phyloP scores from a whole-genome alignment of 2,113 vertebrate genomes.

The Mustela nigripes region DNA sequence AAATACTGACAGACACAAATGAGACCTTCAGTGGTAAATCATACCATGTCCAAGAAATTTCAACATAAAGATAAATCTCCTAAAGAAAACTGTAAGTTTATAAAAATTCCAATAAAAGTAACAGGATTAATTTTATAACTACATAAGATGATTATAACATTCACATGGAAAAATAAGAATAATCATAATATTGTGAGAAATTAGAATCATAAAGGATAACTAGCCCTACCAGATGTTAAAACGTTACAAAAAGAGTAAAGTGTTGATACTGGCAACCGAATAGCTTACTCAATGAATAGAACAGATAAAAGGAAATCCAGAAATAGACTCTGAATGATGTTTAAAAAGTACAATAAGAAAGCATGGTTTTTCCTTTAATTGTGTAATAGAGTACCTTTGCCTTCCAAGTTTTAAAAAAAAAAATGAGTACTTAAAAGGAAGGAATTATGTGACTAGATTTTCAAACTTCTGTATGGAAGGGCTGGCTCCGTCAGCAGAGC shows the following conservation, averaged over 20 bases:
- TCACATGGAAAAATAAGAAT: not conserved
- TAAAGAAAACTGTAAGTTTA: not conserved
- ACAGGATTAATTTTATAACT: not conserved
- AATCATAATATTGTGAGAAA: not conserved
- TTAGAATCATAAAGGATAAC: not conserved
- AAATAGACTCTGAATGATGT: not conserved
- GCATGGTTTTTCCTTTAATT: not conserved
- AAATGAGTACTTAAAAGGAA: not conserved
- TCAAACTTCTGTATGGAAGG: not conserved
- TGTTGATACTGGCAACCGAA: not conserved
- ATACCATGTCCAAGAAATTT: not conserved
- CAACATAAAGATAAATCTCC: not conserved
- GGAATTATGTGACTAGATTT: not conserved
- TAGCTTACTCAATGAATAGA: not conserved
- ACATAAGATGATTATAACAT: not conserved
- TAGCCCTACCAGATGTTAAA: not conserved
- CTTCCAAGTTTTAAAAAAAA: slow-evolving; percentile 3
- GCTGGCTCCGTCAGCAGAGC: not conserved
- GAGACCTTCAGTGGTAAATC: not conserved
- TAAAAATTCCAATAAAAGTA: not conserved
- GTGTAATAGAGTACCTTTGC: not conserved
- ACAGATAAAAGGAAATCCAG: not conserved
- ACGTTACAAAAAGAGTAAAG: not conserved
- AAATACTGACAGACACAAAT: not conserved
- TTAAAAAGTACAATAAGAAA: not conserved